Evolutionary conservation across 2,797 vertebrate genomes (phyloP).

Genomic region (Hydrocynus forskahlii): DNA sequence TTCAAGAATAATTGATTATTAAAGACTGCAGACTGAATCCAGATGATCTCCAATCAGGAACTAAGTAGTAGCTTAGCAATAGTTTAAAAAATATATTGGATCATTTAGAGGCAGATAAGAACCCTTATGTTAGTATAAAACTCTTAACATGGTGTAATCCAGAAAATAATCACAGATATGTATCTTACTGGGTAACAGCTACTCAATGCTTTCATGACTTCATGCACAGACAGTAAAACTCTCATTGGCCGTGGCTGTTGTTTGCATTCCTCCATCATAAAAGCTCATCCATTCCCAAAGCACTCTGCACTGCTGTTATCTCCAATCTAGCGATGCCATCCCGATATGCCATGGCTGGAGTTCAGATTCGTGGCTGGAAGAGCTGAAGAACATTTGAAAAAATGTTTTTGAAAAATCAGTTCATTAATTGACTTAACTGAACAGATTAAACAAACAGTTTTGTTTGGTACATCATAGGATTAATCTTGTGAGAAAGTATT

Average conservation of each 20-base stretch:
- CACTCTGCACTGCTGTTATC: background rate
- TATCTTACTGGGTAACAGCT: constrained; percentile 7
- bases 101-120: background rate
- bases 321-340: constrained; percentile 3
- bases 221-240: background rate
- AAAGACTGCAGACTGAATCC: too few species aligned
- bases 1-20: too few species aligned
- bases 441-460: background rate
- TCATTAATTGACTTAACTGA: background rate
- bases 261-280: constrained; percentile 47
- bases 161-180: constrained; percentile 15
- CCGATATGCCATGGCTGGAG: background rate
- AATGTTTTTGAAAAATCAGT: background rate
- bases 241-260: constrained; percentile 18
- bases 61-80: too few species aligned
- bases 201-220: background rate
- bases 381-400: background rate
- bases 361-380: background rate
- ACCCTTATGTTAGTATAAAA: background rate
- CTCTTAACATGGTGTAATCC: background rate
- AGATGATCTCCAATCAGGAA: too few species aligned
- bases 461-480: background rate
- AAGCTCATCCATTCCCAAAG: constrained; percentile 33
- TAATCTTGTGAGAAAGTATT: background rate
- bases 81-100: background rate